These are phyloP conservation scores for Lamellibrachia luymesi DNA, from an alignment of 1,140 invertebrate species.

Conservation along the genomic window DNA sequence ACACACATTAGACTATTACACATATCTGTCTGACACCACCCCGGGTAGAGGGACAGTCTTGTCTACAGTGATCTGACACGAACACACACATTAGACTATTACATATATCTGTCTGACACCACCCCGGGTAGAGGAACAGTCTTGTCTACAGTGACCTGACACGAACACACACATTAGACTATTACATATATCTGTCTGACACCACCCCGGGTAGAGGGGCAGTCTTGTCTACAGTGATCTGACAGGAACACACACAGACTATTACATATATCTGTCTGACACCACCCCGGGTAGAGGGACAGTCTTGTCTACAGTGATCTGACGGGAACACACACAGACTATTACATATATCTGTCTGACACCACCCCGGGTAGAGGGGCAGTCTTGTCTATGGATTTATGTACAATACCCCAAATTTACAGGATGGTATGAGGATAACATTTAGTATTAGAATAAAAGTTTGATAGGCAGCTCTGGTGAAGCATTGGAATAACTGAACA, in stretches of 20 bases:
- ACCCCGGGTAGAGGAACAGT: not conserved
- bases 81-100: not conserved
- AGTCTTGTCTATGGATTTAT: no score
- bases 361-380: no score
- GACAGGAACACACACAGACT: not conserved
- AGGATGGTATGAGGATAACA: no score
- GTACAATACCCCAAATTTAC: no score
- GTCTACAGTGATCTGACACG: not conserved
- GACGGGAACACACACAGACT: not conserved
- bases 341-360: not conserved
- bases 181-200: not conserved
- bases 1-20: not conserved
- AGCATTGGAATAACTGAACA: no score
- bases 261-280: not conserved
- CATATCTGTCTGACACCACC: not conserved
- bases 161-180: not conserved
- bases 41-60: not conserved
- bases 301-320: slow-evolving; percentile 8
- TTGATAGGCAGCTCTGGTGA: no score
- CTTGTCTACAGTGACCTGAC: not conserved
- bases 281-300: not conserved
- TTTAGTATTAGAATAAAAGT: no score
- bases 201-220: not conserved
- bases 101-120: not conserved
- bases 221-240: not conserved